A percentile compares a stretch with the other conserved stretches of the same genome.
Conservation (phyloP, 2,888 invertebrate species). For the Matsumyia berberina region DNA sequence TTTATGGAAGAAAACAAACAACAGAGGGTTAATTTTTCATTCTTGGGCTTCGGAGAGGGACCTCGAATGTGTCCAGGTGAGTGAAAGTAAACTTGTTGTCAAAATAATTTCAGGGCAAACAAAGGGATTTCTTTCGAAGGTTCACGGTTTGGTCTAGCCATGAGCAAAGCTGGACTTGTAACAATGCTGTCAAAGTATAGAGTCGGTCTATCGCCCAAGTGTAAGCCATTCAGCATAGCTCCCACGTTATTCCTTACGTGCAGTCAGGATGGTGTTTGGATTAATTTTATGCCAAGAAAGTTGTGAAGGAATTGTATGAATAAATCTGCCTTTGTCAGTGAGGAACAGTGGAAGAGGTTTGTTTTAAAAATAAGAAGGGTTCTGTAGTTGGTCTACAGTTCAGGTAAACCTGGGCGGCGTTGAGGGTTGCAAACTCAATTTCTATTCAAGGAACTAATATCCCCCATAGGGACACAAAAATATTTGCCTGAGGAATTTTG, state of each 20-base stretch:
- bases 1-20: slow-evolving; percentile 75
- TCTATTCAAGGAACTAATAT: no score
- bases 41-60: slow-evolving; percentile 80
- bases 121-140: slow-evolving; percentile 66
- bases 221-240: slow-evolving; percentile 75
- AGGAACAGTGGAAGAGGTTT: no score
- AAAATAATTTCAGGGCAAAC: no score
- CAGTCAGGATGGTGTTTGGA: slow-evolving; percentile 79
- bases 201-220: slow-evolving; percentile 71
- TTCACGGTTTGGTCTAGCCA: slow-evolving; percentile 79
- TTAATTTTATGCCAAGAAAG: slow-evolving; percentile 75
- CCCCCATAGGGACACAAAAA: no score
- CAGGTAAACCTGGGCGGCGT: no score
- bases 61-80: slow-evolving; percentile 81
- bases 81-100: not conserved
- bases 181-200: slow-evolving; percentile 77
- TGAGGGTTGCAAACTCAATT: no score
- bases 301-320: not conserved
- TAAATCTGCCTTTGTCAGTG: no score
- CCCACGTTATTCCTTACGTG: slow-evolving; percentile 80
- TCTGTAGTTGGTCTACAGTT: no score
- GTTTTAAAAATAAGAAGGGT: no score
- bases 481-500: no score
- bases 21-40: slow-evolving; percentile 75
- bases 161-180: slow-evolving; percentile 79